Evolutionary conservation across 1,140 invertebrate genomes (phyloP).

Genomic region (Aphaenogaster floridana): DNA sequence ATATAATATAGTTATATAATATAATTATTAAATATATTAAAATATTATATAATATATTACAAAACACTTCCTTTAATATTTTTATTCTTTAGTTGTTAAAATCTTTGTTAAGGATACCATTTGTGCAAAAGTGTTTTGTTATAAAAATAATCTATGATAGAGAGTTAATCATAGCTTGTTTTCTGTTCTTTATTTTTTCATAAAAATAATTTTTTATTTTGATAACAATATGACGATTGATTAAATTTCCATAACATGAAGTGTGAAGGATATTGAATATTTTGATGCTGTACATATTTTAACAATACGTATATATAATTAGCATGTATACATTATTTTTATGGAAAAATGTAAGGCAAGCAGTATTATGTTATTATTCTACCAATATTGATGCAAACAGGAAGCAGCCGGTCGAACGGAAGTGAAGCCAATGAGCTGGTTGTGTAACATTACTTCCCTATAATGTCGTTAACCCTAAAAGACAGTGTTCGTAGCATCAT

Average conservation of each 20-base stretch:
- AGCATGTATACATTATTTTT: background rate
- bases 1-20: background rate
- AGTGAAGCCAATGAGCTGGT: slow-evolving; percentile 41
- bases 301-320: background rate
- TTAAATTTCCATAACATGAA: background rate
- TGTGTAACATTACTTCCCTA: slow-evolving; percentile 54
- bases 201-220: background rate
- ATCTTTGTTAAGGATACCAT: background rate
- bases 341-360: background rate
- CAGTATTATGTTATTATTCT: background rate
- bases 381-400: slow-evolving; percentile 39
- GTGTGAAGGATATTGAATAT: background rate
- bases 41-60: background rate
- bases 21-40: background rate
- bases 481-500: background rate
- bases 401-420: slow-evolving; percentile 41
- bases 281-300: background rate
- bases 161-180: background rate
- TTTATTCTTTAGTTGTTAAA: background rate
- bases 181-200: background rate
- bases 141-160: background rate
- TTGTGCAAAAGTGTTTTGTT: background rate
- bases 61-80: background rate
- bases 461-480: slow-evolving; percentile 60
- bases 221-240: background rate